These are phyloP conservation scores for Yasuhikotakia modesta DNA, from an alignment of 2,797 vertebrate species.

Conservation along the genomic window DNA sequence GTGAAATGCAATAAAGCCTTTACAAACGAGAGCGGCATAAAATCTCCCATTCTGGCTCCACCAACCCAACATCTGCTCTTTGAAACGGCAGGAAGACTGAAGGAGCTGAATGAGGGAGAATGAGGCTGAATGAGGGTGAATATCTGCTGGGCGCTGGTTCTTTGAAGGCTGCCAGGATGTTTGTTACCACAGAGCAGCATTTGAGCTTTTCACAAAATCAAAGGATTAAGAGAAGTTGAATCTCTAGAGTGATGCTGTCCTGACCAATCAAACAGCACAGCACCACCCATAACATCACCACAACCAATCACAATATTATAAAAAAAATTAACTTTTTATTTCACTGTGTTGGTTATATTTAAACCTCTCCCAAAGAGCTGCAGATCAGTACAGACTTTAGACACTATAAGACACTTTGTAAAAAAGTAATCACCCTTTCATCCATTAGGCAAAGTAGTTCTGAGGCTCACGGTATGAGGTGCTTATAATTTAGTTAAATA, in stretches of 20 bases:
- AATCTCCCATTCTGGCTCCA: neutral
- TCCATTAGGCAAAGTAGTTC: slow-evolving; percentile 28
- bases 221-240: neutral
- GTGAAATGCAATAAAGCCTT: slow-evolving; percentile 16
- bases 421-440: slow-evolving; percentile 12
- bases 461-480: slow-evolving; percentile 21
- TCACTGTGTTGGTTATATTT: neutral
- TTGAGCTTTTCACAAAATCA: neutral
- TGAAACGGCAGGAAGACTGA: neutral
- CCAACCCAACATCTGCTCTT: slow-evolving; percentile 32
- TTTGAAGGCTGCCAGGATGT: neutral
- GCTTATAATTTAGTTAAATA: slow-evolving; percentile 40
- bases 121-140: slow-evolving; percentile 14
- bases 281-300: neutral
- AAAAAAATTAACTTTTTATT: neutral
- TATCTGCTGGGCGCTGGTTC: neutral
- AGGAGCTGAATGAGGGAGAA: slow-evolving; percentile 9
- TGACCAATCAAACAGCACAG: neutral
- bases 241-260: neutral
- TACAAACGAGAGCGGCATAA: slow-evolving; percentile 2
- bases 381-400: neutral
- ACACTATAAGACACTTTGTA: slow-evolving; percentile 3
- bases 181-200: neutral
- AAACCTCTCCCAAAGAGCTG: neutral
- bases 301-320: neutral